Base-by-base conservation (phyloP, 1,140 invertebrate genomes). In the Brachionus manjavacas region DNA sequence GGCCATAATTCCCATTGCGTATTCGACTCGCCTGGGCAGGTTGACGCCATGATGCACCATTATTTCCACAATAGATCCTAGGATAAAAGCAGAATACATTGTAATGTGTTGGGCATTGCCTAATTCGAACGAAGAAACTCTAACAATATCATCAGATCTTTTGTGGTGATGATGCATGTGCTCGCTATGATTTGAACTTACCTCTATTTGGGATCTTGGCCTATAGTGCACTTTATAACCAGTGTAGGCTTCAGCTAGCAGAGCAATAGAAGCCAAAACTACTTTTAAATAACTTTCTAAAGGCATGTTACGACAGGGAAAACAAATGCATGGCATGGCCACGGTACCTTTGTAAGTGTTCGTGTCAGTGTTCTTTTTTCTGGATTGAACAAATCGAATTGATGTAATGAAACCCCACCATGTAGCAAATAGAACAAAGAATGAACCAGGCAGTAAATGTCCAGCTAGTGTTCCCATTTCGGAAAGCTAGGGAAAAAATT, bases 41-140 rank as follows among this genome's bases (percentile, higher is more conserved):
- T 89, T 88, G 1, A 89, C 83, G 35, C 88, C 85, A 85, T 88
- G 88, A n/a, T 87, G 84, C 2, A 86, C 16, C 4, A 90, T 83
- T 2, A 91, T 85, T 68, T 91, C 90, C 9, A 90, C 49, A 1
- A 91, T 83, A 14, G 89, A 88, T 35, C 87, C 88, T 0, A 91
- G 43, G 7, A 88, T 89, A 84, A 91, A 91, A 85, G 90, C 89
- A 85, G 89, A 88, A 86, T 88, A 91, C 91, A 91, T 91, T 11
- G 90, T 90, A 12, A 90, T 88, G 85, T 91, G 91, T 83, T 91
- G 91, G 31, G 41, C 41, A 76, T 76, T 76, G 72, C 72, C 72
- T 49, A 20, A 9, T 49, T 76, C 72, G 31, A 76, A 76, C 9
- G 16, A 28, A 9, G 16, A 3, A 25, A 49, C 43, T 49, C n/a